Percentiles rank a stretch among this genome's conserved stretches.
Evolutionary conservation across 2,797 vertebrate species (phyloP).

Genomic region (Propithecus perrieri): DNA sequence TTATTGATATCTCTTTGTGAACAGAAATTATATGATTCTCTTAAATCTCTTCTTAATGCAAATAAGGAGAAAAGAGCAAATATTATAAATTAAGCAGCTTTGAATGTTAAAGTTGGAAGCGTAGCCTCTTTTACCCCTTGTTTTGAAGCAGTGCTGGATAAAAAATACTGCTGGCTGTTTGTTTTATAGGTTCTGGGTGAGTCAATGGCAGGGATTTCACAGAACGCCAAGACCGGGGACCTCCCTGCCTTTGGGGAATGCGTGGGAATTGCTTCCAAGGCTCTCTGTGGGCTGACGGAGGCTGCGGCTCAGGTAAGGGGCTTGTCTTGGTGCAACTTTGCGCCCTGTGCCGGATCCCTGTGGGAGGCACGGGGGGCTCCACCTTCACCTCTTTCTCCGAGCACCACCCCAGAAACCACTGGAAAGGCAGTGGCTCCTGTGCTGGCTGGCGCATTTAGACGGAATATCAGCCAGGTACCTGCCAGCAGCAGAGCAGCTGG

Average conservation of each 20-base stretch:
- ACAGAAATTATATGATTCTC: neutral
- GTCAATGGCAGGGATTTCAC: slow-evolving; percentile 98
- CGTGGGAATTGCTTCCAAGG: slow-evolving; percentile 97
- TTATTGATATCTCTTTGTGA: slow-evolving; percentile 23
- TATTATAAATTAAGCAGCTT: neutral
- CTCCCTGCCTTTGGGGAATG: slow-evolving; percentile 96
- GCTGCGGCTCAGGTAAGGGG: slow-evolving; percentile 96
- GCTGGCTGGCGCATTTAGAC: neutral
- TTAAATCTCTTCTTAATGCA: slow-evolving; percentile 10
- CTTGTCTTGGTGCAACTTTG: neutral
- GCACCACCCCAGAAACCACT: neutral
- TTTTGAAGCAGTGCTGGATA: neutral
- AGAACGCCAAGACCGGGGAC: slow-evolving; percentile 97
- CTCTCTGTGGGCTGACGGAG: slow-evolving; percentile 97
- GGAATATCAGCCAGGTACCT: neutral
- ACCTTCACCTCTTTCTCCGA: neutral
- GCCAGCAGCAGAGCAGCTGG: neutral
- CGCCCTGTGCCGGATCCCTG: neutral
- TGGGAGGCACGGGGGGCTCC: rapidly evolving
- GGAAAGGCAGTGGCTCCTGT: neutral
- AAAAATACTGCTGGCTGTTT: neutral
- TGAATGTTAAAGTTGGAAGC: neutral
- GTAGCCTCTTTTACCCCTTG: neutral
- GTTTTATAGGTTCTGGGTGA: slow-evolving; percentile 94
- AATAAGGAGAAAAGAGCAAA: neutral